A percentile compares a stretch with the other conserved stretches of the same genome.
phyloP scores from a whole-genome alignment of 2,113 vertebrate genomes.

The Pitta sordida region DNA sequence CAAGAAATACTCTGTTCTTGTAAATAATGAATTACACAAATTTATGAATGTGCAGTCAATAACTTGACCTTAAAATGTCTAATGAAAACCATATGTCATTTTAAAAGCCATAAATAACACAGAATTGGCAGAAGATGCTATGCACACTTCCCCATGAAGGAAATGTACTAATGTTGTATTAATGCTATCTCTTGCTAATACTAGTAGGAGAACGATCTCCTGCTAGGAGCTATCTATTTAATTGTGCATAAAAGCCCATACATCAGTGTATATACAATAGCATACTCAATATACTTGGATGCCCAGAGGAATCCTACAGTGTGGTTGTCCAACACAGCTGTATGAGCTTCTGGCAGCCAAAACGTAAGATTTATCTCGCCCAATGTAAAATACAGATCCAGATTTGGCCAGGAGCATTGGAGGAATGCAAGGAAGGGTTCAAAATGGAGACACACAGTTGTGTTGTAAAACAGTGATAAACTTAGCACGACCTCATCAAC shows the following conservation, averaged over 20 bases:
- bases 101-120: not conserved
- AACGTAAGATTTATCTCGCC: not conserved
- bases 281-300: not conserved
- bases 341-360: not conserved
- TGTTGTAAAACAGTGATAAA: not conserved
- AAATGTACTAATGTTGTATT: not conserved
- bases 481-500: not conserved
- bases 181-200: not conserved
- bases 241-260: not conserved
- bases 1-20: not conserved
- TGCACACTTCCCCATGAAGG: not conserved
- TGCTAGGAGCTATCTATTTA: not conserved
- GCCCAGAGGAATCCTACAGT: not conserved
- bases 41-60: not conserved
- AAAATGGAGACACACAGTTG: not conserved
- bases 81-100: not conserved
- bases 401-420: not conserved
- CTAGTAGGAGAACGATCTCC: not conserved
- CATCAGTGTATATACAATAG: not conserved
- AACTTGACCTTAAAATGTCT: not conserved
- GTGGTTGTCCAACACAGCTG: slow-evolving; percentile 2
- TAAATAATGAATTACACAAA: not conserved
- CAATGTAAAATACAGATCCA: not conserved
- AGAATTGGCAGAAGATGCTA: not conserved
- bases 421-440: not conserved